phyloP scores from a whole-genome alignment of 2,797 vertebrate genomes.

The Myotis planiceps region DNA sequence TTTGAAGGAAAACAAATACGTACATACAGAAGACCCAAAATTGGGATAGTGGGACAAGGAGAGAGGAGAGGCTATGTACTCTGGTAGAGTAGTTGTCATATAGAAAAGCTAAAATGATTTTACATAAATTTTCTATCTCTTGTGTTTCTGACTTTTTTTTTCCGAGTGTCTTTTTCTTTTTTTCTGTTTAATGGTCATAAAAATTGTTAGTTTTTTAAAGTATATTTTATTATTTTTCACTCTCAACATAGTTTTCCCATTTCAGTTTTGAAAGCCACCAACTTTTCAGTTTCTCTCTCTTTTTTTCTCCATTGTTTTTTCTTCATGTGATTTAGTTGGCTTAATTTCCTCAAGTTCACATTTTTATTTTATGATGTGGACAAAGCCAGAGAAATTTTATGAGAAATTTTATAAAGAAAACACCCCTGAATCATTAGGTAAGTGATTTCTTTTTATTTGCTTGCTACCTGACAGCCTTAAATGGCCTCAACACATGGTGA shows the following conservation, averaged over 20 bases:
- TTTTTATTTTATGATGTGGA: slow-evolving; percentile 25
- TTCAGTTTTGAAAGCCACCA: not conserved
- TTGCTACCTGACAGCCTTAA: not conserved
- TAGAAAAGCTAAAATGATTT: not conserved
- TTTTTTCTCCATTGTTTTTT: not conserved
- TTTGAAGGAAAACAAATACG: not conserved
- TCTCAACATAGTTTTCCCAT: not conserved
- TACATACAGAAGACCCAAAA: not conserved
- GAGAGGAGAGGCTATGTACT: not conserved
- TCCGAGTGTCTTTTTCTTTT: not conserved
- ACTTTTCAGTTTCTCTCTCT: not conserved
- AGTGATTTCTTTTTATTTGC: slow-evolving; percentile 12
- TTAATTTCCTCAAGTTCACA: not conserved
- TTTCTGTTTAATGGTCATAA: not conserved
- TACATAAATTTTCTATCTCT: not conserved
- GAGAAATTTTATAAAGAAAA: slow-evolving; percentile 1
- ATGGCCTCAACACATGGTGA: not conserved
- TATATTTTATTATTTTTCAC: not conserved
- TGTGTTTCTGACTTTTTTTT: not conserved
- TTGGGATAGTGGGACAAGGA: not conserved
- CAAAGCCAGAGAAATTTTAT: slow-evolving; percentile 9
- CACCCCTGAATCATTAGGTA: not conserved
- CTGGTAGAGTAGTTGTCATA: not conserved
- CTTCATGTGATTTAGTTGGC: not conserved
- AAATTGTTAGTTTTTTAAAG: not conserved